Evolutionary conservation across 2,113 vertebrate genomes (phyloP), one percentile per base, ranked within the genome.

Genomic region (Typhlomys cinereus): DNA sequence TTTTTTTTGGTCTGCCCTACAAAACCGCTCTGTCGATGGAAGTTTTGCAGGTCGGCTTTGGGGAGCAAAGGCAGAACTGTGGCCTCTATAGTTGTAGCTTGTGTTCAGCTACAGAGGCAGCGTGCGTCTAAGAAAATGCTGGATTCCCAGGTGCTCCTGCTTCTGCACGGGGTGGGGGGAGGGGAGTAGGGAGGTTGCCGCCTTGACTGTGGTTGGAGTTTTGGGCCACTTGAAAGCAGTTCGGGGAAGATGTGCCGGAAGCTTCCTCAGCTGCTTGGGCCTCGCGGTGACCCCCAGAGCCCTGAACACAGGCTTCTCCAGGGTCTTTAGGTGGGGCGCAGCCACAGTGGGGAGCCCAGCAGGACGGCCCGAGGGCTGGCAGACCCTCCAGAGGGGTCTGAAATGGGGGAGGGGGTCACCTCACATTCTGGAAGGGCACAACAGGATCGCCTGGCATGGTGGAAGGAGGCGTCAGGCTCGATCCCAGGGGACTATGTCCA

Each of bases 331-430:
- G 93, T 25, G 95, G 91, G 17, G 83, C 29, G 0, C 89, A 96
- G 67, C 95, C 97, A 83, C 97, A 97, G 85, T 54, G 94, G 91
- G n/a, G 97, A 95, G 7, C 86, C 93, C 0, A 97, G 31, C 2
- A 84, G 92, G 71, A 96, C 79, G 94, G 82, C n/a, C n/a, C n/a
- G n/a, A n/a, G 34, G 69, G 46, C 81, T 0, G 0, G 91, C 67
- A 0, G 89, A 46, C 1, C 88, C 95, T 41, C 85, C 78, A 2
- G 82, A 82, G 20, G 95, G 88, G 83, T 95, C 97, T 97, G 25
- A 79, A 73, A 34, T 9, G 57, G 44, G 34, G 62, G 41, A 15
- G 81, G 84, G 23, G 86, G 71, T n/a, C n/a, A n/a, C n/a, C n/a
- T n/a, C n/a, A n/a, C n/a, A n/a, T n/a, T n/a, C n/a, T n/a, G 36